Evolutionary conservation across 2,113 vertebrate species (phyloP), one percentile per base, ranked within the genome.

Genomic region (Mixornis gularis): DNA sequence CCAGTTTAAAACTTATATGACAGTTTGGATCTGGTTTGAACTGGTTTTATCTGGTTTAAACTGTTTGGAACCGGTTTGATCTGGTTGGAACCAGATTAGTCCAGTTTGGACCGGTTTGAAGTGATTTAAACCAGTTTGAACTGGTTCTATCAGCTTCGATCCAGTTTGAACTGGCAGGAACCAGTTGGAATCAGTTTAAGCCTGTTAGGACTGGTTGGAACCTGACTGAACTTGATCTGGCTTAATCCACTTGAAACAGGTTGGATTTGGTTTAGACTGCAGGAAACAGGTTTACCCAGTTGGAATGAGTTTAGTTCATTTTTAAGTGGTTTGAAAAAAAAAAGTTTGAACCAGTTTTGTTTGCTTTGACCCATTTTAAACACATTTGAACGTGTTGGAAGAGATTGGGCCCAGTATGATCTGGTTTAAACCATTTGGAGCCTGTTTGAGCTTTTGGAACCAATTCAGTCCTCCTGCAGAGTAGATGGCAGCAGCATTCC

Each of bases 151-250:
- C 20, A 49, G 4, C 17, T 85, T 51, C 56, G 17, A 71, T 63
- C 14, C 21, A 17, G 6, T 22, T 49, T 48, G 9, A 56, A 27
- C 4, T 1, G 0, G 6, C 17, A 65, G 38, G 8, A 85, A 59
- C 30, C 6, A 24, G 1, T 1, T 49, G 15, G 49, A 56, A 41
- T 9, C 4, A 15, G 17, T 26, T 79, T 19, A 43, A 49, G 2
- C 8, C 3, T 3, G 30, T 4, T 70, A 34, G 21, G 32, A 64
- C 12, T 10, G 4, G 1, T 16, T 25, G 13, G 25, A 58, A 65
- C 25, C 25, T 20, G 4, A 29, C 24, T 0, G 1, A 74, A 34
- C 7, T 41, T 0, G 1, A 74, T 30, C 7, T 41, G 19, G 2
- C 19, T 56, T 41, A 25, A 29, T 38, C 22, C 10, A 62, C 16